Base-by-base conservation (phyloP, 2,797 vertebrate species). In the Rhadinocentrus ornatus region DNA sequence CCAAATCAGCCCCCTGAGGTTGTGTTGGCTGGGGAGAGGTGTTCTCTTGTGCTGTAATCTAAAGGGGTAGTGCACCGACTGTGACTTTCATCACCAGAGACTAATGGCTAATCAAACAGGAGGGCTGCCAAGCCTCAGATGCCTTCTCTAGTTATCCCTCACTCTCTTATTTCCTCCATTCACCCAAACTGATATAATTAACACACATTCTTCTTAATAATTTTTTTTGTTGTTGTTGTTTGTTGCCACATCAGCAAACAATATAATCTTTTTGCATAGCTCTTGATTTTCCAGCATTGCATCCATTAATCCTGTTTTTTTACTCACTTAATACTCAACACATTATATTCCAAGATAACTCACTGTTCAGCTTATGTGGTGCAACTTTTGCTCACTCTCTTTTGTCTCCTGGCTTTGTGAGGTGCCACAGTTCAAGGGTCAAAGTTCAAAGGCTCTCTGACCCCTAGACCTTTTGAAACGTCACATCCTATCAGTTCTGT, bases 1-100 rank as follows among this genome's bases (percentile, higher is more conserved):
- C 62, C 88, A 86, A 94, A 95, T 94, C 93, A 94, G 90, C 93
- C 92, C 90, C 93, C 92, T 75, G 89, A 88, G 77, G 93, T 79
- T 57, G 75, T 89, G 86, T 89, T 78, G 76, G 84, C 87, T 88
- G 70, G 78, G 86, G 80, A 86, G 72, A 71, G 79, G 62, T 69
- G 39, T 71, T 88, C 77, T 84, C 78, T 69, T 71, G 77, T 56
- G 84, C 84, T 87, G 88, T 91, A 94, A 93, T 94, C 93, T 93
- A 88, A 91, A 78, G 86, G 84, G 86, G 82, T 82, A 82, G 69
- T 60, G 39, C 79, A 77, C 84, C 78, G 83, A 77, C 86, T 85
- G 87, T 15, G 83, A 81, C 86, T 88, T 73, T 73, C 78, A 83
- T 89, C 91, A 90, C 83, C 80, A 84, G 78, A 72, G 86, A 85